phyloP scores from a whole-genome alignment of 2,113 vertebrate genomes.

The Microcebus murinus region DNA sequence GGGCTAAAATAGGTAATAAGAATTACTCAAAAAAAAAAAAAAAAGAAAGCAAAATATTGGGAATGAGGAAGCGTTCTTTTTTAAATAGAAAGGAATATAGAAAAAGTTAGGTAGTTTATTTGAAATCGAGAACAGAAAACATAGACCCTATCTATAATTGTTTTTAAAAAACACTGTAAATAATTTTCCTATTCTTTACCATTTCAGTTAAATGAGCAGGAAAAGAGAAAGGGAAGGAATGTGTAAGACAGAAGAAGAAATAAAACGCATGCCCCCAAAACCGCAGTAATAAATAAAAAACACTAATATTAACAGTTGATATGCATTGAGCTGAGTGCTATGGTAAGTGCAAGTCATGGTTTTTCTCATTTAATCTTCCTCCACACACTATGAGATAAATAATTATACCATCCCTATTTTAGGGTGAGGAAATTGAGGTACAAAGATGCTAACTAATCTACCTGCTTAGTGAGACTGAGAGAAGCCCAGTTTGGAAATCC shows the following conservation, averaged over 20 bases:
- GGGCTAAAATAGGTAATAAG: background rate
- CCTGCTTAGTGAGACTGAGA: background rate
- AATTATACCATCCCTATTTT: background rate
- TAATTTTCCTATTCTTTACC: background rate
- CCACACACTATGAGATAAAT: background rate
- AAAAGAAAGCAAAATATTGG: background rate
- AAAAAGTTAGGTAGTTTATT: background rate
- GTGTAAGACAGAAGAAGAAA: background rate
- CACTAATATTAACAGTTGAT: background rate
- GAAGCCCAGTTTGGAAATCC: background rate
- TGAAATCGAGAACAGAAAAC: constrained; percentile 1
- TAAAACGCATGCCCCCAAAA: background rate
- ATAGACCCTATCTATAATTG: background rate
- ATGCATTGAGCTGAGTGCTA: too few species aligned
- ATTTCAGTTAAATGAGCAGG: background rate
- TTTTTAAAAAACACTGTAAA: background rate
- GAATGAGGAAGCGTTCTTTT: background rate
- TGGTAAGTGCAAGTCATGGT: too few species aligned
- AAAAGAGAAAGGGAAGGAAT: background rate
- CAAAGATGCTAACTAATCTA: background rate
- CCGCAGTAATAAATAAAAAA: background rate
- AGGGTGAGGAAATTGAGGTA: background rate
- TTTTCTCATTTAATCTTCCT: background rate
- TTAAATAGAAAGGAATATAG: background rate
- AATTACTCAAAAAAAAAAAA: background rate